Conservation (phyloP, 1,140 invertebrate genomes). For the Drosophila bocqueti region DNA sequence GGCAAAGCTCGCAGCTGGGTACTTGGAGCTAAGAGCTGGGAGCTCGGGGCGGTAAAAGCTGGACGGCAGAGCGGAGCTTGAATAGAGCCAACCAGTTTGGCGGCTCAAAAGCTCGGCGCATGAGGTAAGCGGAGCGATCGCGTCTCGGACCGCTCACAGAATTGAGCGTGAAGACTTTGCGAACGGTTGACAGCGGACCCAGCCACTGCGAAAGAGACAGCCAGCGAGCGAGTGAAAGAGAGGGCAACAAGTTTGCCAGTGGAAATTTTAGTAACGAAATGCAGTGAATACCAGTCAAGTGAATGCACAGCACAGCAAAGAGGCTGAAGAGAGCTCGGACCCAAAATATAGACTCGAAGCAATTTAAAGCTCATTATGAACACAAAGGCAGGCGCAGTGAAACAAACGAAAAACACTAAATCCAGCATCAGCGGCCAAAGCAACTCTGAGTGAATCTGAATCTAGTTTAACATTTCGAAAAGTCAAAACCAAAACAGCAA, state of each 20-base stretch:
- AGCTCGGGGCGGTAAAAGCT: background rate
- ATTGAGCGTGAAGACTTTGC: slow-evolving; percentile 82
- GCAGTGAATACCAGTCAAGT: slow-evolving; percentile 57
- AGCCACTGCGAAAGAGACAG: slow-evolving; percentile 37
- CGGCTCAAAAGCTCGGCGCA: slow-evolving; percentile 72
- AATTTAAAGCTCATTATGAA: slow-evolving; percentile 54
- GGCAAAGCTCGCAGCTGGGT: slow-evolving; percentile 6
- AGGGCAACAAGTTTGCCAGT: slow-evolving; percentile 79
- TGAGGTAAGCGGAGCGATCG: slow-evolving; percentile 77
- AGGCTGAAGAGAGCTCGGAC: slow-evolving; percentile 25
- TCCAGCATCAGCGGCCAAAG: slow-evolving; percentile 12
- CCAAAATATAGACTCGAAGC: slow-evolving; percentile 31
- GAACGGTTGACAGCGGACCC: slow-evolving; percentile 78
- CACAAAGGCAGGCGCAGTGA: slow-evolving; percentile 52
- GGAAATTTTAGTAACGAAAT: slow-evolving; percentile 82
- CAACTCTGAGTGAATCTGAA: slow-evolving; percentile 47
- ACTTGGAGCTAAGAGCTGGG: background rate
- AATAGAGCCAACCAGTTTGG: slow-evolving; percentile 61
- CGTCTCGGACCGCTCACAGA: slow-evolving; percentile 61
- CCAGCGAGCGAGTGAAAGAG: slow-evolving; percentile 43
- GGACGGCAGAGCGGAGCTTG: slow-evolving; percentile 30
- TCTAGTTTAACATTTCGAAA: slow-evolving; percentile 61
- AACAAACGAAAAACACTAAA: slow-evolving; percentile 33
- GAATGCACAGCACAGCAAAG: slow-evolving; percentile 48
- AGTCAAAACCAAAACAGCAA: slow-evolving; percentile 50